Evolutionary conservation across 2,888 invertebrate species (phyloP).

Genomic region (Cerastis rubricosa): DNA sequence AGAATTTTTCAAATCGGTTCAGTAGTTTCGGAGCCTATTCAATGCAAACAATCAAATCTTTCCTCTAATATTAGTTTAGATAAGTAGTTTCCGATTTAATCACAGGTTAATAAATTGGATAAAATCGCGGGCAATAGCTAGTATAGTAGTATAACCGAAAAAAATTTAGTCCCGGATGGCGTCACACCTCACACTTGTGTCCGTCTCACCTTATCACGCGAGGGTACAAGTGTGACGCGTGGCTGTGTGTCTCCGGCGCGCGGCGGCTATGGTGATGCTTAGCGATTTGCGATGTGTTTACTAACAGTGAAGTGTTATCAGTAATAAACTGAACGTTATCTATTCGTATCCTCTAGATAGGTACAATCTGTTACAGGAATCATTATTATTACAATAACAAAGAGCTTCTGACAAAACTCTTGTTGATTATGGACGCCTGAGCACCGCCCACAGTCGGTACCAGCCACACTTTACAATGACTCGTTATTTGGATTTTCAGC

Average conservation of each 20-base stretch:
- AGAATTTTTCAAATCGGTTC: no score
- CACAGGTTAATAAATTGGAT: no score
- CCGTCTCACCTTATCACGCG: background rate
- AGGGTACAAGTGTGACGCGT: background rate
- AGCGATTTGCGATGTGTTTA: slow-evolving; percentile 11
- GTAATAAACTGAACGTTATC: slow-evolving; percentile 39
- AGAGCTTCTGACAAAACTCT: slow-evolving; percentile 7
- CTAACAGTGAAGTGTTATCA: slow-evolving; percentile 37
- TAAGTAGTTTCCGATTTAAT: no score
- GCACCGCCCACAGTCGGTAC: background rate
- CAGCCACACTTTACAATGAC: background rate
- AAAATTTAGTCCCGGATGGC: background rate
- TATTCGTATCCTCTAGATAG: slow-evolving; percentile 26
- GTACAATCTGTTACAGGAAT: slow-evolving; percentile 22
- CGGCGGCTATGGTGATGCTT: background rate
- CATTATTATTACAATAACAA: slow-evolving; percentile 14
- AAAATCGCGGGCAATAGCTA: background rate
- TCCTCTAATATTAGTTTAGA: no score
- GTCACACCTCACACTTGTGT: background rate
- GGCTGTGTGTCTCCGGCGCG: background rate
- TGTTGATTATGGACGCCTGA: background rate
- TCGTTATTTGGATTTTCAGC: background rate
- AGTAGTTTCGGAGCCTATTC: no score
- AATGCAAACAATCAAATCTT: no score
- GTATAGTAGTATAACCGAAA: no score